Conservation (phyloP, 2,113 vertebrate genomes). For the Mellivora capensis region DNA sequence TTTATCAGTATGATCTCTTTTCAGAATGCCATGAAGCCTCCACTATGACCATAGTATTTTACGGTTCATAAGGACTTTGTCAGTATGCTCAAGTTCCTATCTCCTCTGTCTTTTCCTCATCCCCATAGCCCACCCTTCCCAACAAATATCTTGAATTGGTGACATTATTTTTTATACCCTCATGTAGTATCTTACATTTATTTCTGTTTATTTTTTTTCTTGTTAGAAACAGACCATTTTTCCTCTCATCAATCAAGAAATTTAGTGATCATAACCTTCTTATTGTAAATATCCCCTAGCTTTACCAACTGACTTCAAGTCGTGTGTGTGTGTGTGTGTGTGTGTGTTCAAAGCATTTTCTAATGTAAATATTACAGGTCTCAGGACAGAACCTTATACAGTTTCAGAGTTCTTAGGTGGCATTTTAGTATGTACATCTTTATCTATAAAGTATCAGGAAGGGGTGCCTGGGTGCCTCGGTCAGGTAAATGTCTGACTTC, state of each 20-base stretch:
- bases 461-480: not conserved
- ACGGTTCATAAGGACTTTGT: not conserved
- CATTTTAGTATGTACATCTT: not conserved
- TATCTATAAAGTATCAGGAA: not conserved
- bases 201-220: not conserved
- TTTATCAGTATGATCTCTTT: not conserved
- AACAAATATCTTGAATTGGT: not conserved
- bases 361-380: not conserved
- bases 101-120: not conserved
- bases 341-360: not conserved
- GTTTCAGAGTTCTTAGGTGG: not conserved
- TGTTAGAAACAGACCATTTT: not conserved
- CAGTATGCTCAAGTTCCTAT: not conserved
- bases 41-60: not conserved
- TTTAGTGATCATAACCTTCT: not conserved
- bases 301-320: not conserved
- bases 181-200: not conserved
- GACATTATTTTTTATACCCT: not conserved
- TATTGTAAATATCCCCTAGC: not conserved
- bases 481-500: not conserved
- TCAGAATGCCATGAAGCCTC: not conserved
- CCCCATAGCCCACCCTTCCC: rapidly evolving
- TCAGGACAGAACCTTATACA: not conserved
- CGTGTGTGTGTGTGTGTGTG: not conserved
- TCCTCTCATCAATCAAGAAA: not conserved